A percentile compares a stretch with the other conserved stretches of the same genome.
phyloP scores from a whole-genome alignment of 2,113 vertebrate genomes.

The Dasyprocta punctata region DNA sequence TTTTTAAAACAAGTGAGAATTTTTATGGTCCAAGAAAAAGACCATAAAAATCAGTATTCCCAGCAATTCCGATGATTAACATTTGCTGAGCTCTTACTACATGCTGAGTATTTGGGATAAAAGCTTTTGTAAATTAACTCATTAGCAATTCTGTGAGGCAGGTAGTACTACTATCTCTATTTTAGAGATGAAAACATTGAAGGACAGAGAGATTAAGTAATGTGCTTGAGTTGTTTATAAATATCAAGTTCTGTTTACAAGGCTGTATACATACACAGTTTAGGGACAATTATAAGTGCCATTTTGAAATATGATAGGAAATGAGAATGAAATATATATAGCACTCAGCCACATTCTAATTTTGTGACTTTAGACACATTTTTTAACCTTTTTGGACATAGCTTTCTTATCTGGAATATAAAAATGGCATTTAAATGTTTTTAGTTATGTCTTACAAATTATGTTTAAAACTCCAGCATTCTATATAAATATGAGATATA shows the following conservation, averaged over 20 bases:
- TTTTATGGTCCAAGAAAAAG: neutral
- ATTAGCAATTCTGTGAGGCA: neutral
- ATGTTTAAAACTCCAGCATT: neutral
- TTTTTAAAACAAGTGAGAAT: neutral
- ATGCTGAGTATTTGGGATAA: neutral
- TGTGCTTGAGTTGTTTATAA: neutral
- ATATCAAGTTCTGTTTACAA: conserved; percentile 29
- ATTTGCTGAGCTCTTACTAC: neutral
- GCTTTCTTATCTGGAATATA: conserved; percentile 9
- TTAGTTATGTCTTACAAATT: conserved; percentile 21
- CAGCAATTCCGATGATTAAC: neutral
- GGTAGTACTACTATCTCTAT: neutral
- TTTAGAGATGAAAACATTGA: neutral
- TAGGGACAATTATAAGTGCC: neutral
- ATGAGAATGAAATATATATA: neutral
- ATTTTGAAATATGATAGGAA: conserved; percentile 35
- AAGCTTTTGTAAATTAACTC: neutral
- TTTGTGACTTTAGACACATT: neutral
- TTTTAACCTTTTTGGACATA: conserved; percentile 15
- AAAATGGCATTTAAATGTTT: neutral
- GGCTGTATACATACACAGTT: neutral
- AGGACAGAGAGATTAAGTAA: neutral
- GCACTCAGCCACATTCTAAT: neutral
- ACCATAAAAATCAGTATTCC: neutral
- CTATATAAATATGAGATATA: neutral